phyloP scores from a whole-genome alignment of 2,113 vertebrate genomes.

The Pseudonaja textilis region DNA sequence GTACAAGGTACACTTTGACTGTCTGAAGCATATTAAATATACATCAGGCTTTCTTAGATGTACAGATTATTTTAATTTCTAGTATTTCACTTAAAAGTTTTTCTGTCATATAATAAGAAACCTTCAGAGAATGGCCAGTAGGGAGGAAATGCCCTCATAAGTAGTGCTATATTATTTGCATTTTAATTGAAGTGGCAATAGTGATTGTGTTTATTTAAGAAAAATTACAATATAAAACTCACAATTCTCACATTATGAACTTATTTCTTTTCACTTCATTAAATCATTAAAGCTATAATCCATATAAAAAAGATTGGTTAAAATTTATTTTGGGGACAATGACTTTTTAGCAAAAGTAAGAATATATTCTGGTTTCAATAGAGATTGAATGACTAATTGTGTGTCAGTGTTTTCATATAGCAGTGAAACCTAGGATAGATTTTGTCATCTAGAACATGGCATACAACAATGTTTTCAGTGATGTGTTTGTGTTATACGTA shows the following conservation, averaged over 20 bases:
- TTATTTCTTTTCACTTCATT: background rate
- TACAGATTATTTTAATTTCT: background rate
- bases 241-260: background rate
- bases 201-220: background rate
- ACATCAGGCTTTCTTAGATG: background rate
- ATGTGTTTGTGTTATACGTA: background rate
- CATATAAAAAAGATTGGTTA: background rate
- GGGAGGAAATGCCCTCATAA: background rate
- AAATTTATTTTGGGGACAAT: background rate
- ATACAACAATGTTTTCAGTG: background rate
- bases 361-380: background rate
- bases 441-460: background rate
- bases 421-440: background rate
- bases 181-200: background rate
- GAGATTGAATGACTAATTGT: background rate
- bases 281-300: background rate
- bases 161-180: background rate
- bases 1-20: background rate
- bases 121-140: background rate
- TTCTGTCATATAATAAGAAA: background rate
- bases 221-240: background rate
- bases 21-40: background rate
- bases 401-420: background rate
- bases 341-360: background rate
- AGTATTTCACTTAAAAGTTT: background rate